Base-by-base conservation (phyloP, 2,797 vertebrate species). In the Anabacerthia variegaticeps region DNA sequence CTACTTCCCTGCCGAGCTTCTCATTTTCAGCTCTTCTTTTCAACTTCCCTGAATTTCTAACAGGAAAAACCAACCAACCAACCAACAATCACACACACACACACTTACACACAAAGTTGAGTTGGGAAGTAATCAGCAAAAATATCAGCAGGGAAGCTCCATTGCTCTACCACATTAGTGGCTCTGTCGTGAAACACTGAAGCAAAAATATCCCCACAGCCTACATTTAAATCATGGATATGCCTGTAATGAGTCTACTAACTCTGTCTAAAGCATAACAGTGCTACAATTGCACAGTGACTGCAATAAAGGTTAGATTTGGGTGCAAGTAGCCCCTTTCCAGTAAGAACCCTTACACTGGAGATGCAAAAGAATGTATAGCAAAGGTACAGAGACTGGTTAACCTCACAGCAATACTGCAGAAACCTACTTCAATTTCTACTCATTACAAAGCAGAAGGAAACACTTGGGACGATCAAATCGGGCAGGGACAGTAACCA, bases 301-400 rank as follows among this genome's bases (percentile, higher is more conserved):
- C 4, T 46, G 58, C 58, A 10, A 16, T 34, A 7, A 8, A 59
- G 19, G 54, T 69, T 5, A 52, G 41, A 58, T 69, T 78, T 21
- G 52, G 41, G 23, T 4, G 12, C 3, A 0, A 19, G 32, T 0
- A 67, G 28, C 6, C 1, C 0, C 49, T 39, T 67, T 55, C 52
- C n/a, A 58, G 3, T 12, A 19, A 41, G 28, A 80, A 44, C 4
- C 10, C n/a, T 43, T 14, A n/a, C 36, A 14, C 14, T 5, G 17
- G 32, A 59, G 32, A 34, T 44, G 15, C 32, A 80, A 74, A 75
- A 76, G 16, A 19, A 55, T 1, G 3, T 19, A 52, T 30, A 37
- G 36, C 10, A 43, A 85, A 91, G 19, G 8, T 34, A 19, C 5
- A 37, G 49, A 67, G 32, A 28, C 16, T 63, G 49, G 26, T 46